Percentiles rank a stretch among this genome's conserved stretches.
Evolutionary conservation across 2,888 invertebrate genomes (phyloP).

Genomic region (Drosophila greeni): DNA sequence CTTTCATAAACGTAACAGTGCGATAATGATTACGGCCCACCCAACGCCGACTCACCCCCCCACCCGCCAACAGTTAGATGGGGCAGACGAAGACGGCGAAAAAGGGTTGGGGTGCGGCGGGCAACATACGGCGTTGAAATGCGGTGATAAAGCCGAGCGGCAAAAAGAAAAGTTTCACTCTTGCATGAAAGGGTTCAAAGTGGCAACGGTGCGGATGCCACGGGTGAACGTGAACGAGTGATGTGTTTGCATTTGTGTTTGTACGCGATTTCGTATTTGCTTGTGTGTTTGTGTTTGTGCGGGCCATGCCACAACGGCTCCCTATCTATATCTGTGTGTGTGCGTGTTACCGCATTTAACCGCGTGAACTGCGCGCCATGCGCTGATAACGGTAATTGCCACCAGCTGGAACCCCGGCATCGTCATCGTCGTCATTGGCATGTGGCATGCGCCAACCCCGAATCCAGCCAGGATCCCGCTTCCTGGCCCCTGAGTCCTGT

Average conservation of each 20-base stretch:
- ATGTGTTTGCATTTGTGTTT: slow-evolving; percentile 30
- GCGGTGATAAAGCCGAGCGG: slow-evolving; percentile 55
- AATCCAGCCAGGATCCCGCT: neutral
- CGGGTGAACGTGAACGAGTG: slow-evolving; percentile 17
- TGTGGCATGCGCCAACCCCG: slow-evolving; percentile 33
- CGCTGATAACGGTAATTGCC: slow-evolving; percentile 73
- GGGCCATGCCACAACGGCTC: slow-evolving; percentile 5
- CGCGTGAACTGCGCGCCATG: slow-evolving; percentile 73
- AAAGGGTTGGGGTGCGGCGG: slow-evolving; percentile 14
- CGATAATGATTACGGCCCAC: slow-evolving; percentile 75
- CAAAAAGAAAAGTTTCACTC: slow-evolving; percentile 60
- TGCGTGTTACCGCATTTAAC: slow-evolving; percentile 72
- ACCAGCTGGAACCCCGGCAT: slow-evolving; percentile 68
- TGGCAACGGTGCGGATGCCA: slow-evolving; percentile 43
- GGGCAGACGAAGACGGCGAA: neutral
- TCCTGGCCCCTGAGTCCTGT: slow-evolving; percentile 6
- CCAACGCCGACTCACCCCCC: slow-evolving; percentile 27
- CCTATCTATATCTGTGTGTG: slow-evolving; percentile 50
- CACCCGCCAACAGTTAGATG: slow-evolving; percentile 9
- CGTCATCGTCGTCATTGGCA: slow-evolving; percentile 23
- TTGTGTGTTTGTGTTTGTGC: neutral
- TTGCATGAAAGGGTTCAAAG: slow-evolving; percentile 69
- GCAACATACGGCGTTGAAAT: slow-evolving; percentile 68
- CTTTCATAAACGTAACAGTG: slow-evolving; percentile 76
- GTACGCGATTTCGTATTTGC: slow-evolving; percentile 22